A percentile compares a stretch with the other conserved stretches of the same genome.
These are phyloP conservation scores for Torymus aiolomorphi DNA, from an alignment of 2,888 invertebrate genomes.

Conservation along the genomic window DNA sequence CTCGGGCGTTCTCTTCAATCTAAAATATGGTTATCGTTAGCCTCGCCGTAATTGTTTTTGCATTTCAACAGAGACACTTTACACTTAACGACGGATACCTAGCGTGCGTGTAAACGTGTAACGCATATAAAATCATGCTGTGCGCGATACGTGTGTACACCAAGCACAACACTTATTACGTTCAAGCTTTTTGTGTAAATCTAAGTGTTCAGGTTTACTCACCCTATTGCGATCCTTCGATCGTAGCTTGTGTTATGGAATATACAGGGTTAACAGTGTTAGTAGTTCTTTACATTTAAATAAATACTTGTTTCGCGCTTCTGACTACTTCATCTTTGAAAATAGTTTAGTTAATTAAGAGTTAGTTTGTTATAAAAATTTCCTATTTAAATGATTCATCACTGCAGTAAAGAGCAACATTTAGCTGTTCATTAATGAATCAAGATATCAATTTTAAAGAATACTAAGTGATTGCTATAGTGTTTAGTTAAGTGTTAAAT, in stretches of 20 bases:
- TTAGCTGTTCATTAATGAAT: too few relatives aligned
- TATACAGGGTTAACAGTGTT: conserved; percentile 71
- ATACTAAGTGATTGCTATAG: conserved; percentile 26
- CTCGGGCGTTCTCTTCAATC: conserved; percentile 97
- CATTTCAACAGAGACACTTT: conserved; percentile 3
- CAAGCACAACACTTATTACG: conserved; percentile 32
- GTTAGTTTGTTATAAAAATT: conserved; percentile 34
- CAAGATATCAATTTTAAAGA: background rate
- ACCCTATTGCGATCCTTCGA: conserved; percentile 75
- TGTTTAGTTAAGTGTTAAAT: conserved; percentile 22
- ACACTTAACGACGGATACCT: conserved; percentile 50
- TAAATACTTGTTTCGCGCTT: conserved; percentile 40
- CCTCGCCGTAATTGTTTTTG: background rate
- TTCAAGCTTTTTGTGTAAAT: conserved; percentile 14
- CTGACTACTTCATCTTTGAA: conserved; percentile 48
- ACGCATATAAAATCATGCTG: conserved; percentile 45
- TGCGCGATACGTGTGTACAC: conserved; percentile 18
- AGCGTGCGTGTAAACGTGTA: conserved; percentile 61
- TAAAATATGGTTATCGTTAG: conserved; percentile 72
- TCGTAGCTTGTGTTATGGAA: conserved; percentile 75
- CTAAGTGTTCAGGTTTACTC: conserved; percentile 65
- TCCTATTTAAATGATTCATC: too few relatives aligned
- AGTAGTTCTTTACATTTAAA: conserved; percentile 42
- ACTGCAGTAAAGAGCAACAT: too few relatives aligned
- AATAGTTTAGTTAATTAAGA: conserved; percentile 47